Percentiles rank a stretch among this genome's conserved stretches.
phyloP scores from a whole-genome alignment of 2,888 invertebrate species.

The Xanthostigma xanthostigma region DNA sequence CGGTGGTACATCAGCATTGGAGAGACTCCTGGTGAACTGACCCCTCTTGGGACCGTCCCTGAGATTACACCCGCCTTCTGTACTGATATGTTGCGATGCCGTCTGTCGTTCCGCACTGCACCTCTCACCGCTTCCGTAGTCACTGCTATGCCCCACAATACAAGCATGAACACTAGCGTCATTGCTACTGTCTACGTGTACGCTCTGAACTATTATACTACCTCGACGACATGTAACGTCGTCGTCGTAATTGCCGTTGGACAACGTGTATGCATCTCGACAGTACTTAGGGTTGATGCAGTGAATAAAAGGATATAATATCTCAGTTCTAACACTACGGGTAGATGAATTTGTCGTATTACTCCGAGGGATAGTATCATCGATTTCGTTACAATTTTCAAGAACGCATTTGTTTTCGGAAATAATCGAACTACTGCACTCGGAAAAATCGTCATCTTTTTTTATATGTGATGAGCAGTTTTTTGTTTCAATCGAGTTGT shows the following conservation, averaged over 20 bases:
- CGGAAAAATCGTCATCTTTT: neutral
- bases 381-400: neutral
- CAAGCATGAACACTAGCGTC: constrained; percentile 1
- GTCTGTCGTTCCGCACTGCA: constrained; percentile 9
- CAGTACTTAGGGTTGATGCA: neutral
- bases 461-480: neutral
- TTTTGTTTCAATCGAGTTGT: neutral
- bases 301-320: neutral
- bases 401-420: neutral
- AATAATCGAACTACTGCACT: neutral
- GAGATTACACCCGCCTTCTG: constrained; percentile 22
- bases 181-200: neutral
- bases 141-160: constrained; percentile 31
- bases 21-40: constrained; percentile 63
- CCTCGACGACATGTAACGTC: neutral
- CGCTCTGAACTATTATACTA: neutral
- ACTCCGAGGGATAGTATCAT: too few relatives aligned
- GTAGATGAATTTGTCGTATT: too few relatives aligned
- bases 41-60: constrained; percentile 39
- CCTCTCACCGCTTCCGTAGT: constrained; percentile 31
- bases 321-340: too few relatives aligned
- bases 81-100: constrained; percentile 11
- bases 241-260: neutral
- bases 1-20: constrained; percentile 64
- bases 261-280: neutral